Evolutionary conservation across 2,113 vertebrate genomes (phyloP), one percentile per base, ranked within the genome.

Genomic region (Donacobius atricapilla): DNA sequence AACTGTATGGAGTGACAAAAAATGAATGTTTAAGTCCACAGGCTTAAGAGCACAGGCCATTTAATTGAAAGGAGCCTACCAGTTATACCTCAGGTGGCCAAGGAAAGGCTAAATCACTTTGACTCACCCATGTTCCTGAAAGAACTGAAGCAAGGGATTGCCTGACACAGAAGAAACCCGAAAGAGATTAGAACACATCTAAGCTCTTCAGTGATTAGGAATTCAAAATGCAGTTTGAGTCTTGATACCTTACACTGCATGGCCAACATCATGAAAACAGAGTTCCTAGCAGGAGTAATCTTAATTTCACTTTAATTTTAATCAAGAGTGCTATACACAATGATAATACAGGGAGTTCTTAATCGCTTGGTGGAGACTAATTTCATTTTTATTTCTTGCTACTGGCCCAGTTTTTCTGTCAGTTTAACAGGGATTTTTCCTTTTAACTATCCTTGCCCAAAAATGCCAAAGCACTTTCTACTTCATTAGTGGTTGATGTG

Each of bases 401-500:
- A 70, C 28, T 79, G 37, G 39, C 48, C 79, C 30, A 83, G 63
- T 70, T 91, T 96, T 93, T 90, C 40, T 87, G 50, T 85, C 47
- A 48, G 30, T 85, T 92, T 90, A 90, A 57, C 50, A 25, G 30
- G 88, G 60, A 44, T 77, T 90, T 89, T 61, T 75, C 24, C 40
- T 89, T 96, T 83, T 72, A 93, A 72, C 39, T 85, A 20, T 73
- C 82, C 16, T 66, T 94, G 60, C 42, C 27, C 56, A 63, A 95
- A 79, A 76, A 70, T 66, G 13, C 25, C 19, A 51, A 63, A 90
- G 47, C 24, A 40, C 54, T 86, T 20, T 90, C 71, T 65, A 70
- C 13, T 86, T 91, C 64, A 70, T 54, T 89, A 33, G 95, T 84
- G 51, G 68, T 95, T 97, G 63, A 45, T 87, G 51, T 86, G 42